Base-by-base conservation (phyloP, 2,888 invertebrate genomes). In the Micropterix aruncella region DNA sequence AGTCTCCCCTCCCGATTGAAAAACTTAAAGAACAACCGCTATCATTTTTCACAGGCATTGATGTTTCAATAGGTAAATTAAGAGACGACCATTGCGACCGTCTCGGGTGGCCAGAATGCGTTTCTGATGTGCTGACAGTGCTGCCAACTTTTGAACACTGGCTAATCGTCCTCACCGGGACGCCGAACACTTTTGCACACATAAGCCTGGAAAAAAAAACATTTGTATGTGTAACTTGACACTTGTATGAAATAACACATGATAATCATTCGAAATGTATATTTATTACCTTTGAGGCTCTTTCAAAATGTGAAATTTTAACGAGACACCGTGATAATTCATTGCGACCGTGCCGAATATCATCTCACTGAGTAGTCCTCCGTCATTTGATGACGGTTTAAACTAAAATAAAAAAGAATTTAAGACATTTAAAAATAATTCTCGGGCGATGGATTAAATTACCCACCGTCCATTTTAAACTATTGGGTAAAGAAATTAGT, bases 301-400 rank as follows among this genome's bases (percentile, higher is more conserved):
- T 52, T 70, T 66, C 58, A 83, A 72, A 47, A 75, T 73, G 59
- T 85, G 84, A 47, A 88, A 86, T 73, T 93, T 93, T 50, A 90
- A 74, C n/a, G 88, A 83, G 36, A 87, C 80, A 44, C 88, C 90
- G 57, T 82, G 79, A 64, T 81, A 90, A 52, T 87, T 85, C 84
- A 93, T 85, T 2, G 90, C 88, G 42, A 89, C 83, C 2, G 90
- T 83, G 4, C 93, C 93, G 61, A 93, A 93, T 54, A 92, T 83
- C 87, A 93, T 89, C 73, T 93, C 93, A 53, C 89, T 86, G 58
- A 92, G 72, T 50, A 80, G 72, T 51, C 75, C 77, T 46, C 83
- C 79, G 60, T 91, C 91, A 51, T 66, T 55, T 52, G 76, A 65
- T 46, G 81, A 76, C 39, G 78, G 78, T 56, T 73, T 75, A 59